These are phyloP conservation scores for Orthosia cruda DNA, from an alignment of 2,888 invertebrate genomes.

Conservation along the genomic window DNA sequence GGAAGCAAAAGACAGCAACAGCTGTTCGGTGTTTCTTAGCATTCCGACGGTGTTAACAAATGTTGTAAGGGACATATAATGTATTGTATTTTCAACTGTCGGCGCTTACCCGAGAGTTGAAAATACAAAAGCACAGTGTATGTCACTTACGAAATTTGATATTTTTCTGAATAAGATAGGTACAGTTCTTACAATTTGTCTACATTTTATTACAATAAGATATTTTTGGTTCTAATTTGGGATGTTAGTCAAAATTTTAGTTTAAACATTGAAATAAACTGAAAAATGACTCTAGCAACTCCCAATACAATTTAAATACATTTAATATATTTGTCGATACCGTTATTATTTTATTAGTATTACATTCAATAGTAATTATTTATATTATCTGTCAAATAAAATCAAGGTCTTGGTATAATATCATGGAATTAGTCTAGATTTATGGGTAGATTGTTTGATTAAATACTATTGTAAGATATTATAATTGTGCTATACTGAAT, in stretches of 20 bases:
- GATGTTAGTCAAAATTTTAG: slow-evolving; percentile 60
- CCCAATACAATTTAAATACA: slow-evolving; percentile 8
- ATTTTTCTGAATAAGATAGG: background rate
- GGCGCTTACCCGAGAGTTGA: background rate
- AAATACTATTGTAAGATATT: slow-evolving; percentile 16
- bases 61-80: background rate
- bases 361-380: background rate
- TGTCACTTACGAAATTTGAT: background rate
- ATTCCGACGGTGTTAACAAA: background rate
- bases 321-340: slow-evolving; percentile 6
- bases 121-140: background rate
- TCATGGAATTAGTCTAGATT: slow-evolving; percentile 19
- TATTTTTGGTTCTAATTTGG: slow-evolving; percentile 53
- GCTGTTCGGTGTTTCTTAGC: background rate
- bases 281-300: slow-evolving; percentile 56
- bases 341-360: slow-evolving; percentile 11
- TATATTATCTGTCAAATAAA: slow-evolving; percentile 28
- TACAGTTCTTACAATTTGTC: slow-evolving; percentile 18
- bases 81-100: background rate
- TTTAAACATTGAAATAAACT: slow-evolving; percentile 64
- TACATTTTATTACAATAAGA: slow-evolving; percentile 15
- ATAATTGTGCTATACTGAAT: slow-evolving; percentile 25
- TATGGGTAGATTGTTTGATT: background rate
- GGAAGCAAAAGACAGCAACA: background rate
- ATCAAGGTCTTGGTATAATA: slow-evolving; percentile 36